Evolutionary conservation across 2,797 vertebrate species (phyloP), one percentile per base, ranked within the genome.

Genomic region (Oophaga sylvatica): DNA sequence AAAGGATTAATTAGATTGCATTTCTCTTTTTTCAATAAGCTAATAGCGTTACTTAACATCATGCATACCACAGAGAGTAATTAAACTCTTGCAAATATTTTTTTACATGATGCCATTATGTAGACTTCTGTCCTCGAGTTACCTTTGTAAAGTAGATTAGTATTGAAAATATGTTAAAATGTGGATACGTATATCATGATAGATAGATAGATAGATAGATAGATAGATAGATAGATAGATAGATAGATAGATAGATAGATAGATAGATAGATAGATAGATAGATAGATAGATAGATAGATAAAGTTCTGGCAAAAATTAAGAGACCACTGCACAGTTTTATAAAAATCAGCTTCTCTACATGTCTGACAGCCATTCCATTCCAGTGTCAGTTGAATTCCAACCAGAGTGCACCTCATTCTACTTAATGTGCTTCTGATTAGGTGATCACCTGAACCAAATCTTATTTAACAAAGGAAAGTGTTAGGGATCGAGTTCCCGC

Each of bases 1-100:
- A 60, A 35, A 19, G 81, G 29, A 73, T 59, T 83, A 73, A 83
- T 83, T 83, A 83, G 29, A n/a, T 41, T 8, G 41, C 22, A 60
- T 60, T 3, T 45, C n/a, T 26, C n/a, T 60, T 45, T 22, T 13
- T 57, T 83, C 10, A 83, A 60, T 56, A 71, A n/a, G 1, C 73
- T 31, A 15, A 57, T 70, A 26, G 20, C 59, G 20, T 41, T 60
- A 29, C 15, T 10, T 73, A 22, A 22, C 16, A 41, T 4, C 6
- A 19, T 31, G 26, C 6, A 53, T 31, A 31, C 1, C 56, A 13
- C 48, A 59, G 81, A 70, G 67, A 17, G 20, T 13, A 41, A 83
- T 83, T 83, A 83, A 7, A 20, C n/a, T 60, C 20, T 13, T 71
- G 31, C 45, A 59, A 60, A n/a, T 57, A 12, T 83, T 70, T 60